These are phyloP conservation scores for Melitaea athalia DNA, from an alignment of 2,888 invertebrate genomes.

Conservation along the genomic window DNA sequence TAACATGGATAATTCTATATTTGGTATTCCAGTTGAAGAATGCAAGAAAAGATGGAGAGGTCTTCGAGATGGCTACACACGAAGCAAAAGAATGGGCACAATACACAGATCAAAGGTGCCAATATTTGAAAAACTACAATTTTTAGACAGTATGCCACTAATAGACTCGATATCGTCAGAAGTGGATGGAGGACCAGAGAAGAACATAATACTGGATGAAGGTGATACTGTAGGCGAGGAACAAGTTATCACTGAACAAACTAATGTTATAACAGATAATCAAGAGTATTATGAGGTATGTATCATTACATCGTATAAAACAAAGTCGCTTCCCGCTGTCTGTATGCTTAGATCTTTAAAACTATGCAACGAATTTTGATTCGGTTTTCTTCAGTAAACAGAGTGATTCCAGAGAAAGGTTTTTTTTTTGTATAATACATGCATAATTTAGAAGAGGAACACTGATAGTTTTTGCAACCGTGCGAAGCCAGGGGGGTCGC, in stretches of 20 bases:
- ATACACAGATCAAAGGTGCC: constrained; percentile 63
- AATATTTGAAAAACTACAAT: constrained; percentile 68
- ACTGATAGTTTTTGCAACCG: too few relatives aligned
- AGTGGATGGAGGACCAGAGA: constrained; percentile 10
- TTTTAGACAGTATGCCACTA: constrained; percentile 52
- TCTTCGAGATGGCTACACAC: constrained; percentile 78
- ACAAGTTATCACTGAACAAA: constrained; percentile 50
- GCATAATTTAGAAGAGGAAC: too few relatives aligned
- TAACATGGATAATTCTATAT: background rate
- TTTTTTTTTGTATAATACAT: too few relatives aligned
- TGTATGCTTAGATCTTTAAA: too few relatives aligned
- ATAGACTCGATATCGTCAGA: constrained; percentile 42
- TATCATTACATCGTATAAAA: too few relatives aligned
- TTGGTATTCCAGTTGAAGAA: constrained; percentile 73
- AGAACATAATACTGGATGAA: constrained; percentile 17
- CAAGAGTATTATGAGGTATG: constrained; percentile 76
- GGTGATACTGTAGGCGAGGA: constrained; percentile 44
- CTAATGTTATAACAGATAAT: constrained; percentile 70
- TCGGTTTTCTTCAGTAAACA: too few relatives aligned
- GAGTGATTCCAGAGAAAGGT: too few relatives aligned
- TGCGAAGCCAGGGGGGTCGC: too few relatives aligned
- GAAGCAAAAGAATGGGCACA: constrained; percentile 69
- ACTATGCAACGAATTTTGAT: too few relatives aligned
- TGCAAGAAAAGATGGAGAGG: constrained; percentile 82
- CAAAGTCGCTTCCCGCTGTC: too few relatives aligned